Evolutionary conservation across 92 coral and sea anemone species (phyloP), one percentile per base, ranked within the genome.

Genomic region (Diadumene lineata): DNA sequence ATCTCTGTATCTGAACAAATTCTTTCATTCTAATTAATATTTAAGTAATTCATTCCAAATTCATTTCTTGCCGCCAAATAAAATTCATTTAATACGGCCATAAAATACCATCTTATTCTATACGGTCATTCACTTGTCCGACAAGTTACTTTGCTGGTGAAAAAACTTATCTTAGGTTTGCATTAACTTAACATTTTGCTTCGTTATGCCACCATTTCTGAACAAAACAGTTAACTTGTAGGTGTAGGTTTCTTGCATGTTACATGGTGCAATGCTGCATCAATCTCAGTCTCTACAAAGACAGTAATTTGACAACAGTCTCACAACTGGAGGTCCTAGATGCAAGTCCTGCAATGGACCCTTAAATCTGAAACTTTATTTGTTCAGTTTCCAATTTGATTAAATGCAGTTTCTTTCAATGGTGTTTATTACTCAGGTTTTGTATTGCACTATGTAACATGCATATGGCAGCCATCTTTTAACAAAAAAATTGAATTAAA

Each of bases 81-180:
- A 4, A 38, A 38, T 6, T 38, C 6, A 38, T 38, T 38, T 38
- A 38, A 4, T 38, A 38, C 48, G 48, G 48, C 48, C 6, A 4
- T 38, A 38, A 4, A 6, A 38, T 4, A 38, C n/a, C 13, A 38
- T 38, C 6, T 38, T 38, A 4, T 4, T 38, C 13, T 4, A 38
- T 4, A 13, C 48, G 48, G 48, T 13, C 48, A 38, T 38, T 6
- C 13, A 38, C 48, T 38, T 21, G 48, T 38, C 13, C n/a, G 48
- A 38, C 48, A 38, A 62, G 68, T 62, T 62, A 28, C 68, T 70
- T 70, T 55, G 76, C 76, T 70, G 76, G 76, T 70, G 76, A 70
- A 70, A 70, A 53, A 51, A 50, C 60, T 30, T 19, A 30, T 51
- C 76, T 70, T 70, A 51, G 76, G 76, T 27, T 28, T 28, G 27